A percentile compares a stretch with the other conserved stretches of the same genome.
Conservation (phyloP, 2,888 invertebrate genomes). For the Orthosia gracilis region DNA sequence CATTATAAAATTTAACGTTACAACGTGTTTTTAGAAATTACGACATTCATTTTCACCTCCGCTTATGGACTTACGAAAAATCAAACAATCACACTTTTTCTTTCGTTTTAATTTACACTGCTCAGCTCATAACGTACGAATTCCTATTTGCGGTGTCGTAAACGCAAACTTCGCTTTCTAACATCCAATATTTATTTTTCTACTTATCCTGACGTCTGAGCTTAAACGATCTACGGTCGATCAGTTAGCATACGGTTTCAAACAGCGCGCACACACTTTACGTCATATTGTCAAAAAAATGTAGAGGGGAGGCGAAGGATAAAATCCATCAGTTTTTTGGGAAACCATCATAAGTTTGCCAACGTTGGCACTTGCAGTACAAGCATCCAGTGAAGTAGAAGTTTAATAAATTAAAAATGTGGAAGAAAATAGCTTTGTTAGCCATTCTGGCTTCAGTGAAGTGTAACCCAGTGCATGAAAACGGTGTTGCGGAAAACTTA, state of each 20-base stretch:
- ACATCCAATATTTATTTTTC: constrained; percentile 90
- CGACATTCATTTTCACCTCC: constrained; percentile 75
- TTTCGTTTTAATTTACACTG: constrained; percentile 88
- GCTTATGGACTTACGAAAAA: constrained; percentile 81
- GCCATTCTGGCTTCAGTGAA: constrained; percentile 84
- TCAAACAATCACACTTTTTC: constrained; percentile 90
- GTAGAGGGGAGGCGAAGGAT: constrained; percentile 88
- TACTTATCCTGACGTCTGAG: constrained; percentile 87
- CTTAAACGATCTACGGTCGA: constrained; percentile 73
- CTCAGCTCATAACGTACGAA: constrained; percentile 82
- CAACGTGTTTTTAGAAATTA: constrained; percentile 68
- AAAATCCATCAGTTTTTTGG: constrained; percentile 88
- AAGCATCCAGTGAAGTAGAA: constrained; percentile 61
- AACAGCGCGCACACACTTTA: constrained; percentile 82
- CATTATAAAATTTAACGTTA: constrained; percentile 61
- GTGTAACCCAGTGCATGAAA: constrained; percentile 84
- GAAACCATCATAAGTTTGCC: constrained; percentile 87
- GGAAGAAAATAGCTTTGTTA: constrained; percentile 81
- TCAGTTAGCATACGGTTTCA: constrained; percentile 85
- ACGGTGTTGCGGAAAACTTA: constrained; percentile 85
- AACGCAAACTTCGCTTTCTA: constrained; percentile 89
- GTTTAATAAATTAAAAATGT: constrained; percentile 77
- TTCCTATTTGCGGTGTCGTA: constrained; percentile 81
- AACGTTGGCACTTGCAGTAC: constrained; percentile 82
- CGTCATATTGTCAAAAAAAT: constrained; percentile 80